Percentiles rank a stretch among this genome's conserved stretches.
Evolutionary conservation across 2,888 invertebrate genomes (phyloP).

Genomic region (Taphrorychus bicolor): DNA sequence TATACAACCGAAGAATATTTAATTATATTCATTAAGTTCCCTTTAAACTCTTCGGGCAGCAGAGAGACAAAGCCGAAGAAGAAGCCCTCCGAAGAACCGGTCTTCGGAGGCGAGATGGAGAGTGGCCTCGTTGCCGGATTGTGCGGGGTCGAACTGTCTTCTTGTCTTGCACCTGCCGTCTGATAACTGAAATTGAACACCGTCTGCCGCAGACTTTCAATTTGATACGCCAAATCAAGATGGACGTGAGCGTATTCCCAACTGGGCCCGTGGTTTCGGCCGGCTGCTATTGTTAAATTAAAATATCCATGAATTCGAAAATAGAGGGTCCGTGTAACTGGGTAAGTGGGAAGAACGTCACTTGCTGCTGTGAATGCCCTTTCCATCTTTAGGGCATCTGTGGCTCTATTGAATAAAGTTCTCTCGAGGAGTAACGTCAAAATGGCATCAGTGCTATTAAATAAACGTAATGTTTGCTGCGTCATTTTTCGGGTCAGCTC

Average conservation of each 20-base stretch:
- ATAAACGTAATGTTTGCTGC: too few relatives aligned
- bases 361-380: too few relatives aligned
- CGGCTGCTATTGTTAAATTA: background rate
- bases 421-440: too few relatives aligned
- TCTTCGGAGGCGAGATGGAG: slow-evolving; percentile 8
- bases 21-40: slow-evolving; percentile 20
- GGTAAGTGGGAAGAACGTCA: background rate
- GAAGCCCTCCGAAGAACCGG: slow-evolving; percentile 20
- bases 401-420: too few relatives aligned
- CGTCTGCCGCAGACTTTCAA: slow-evolving; percentile 18
- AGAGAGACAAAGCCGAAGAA: slow-evolving; percentile 12
- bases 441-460: too few relatives aligned
- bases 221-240: slow-evolving; percentile 26
- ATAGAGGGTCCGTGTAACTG: background rate
- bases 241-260: slow-evolving; percentile 16
- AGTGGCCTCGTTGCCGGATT: slow-evolving; percentile 15
- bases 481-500: too few relatives aligned
- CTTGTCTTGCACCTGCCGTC: slow-evolving; percentile 26
- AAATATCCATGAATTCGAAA: background rate
- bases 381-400: too few relatives aligned
- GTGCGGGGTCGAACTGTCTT: slow-evolving; percentile 15
- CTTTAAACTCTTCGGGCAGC: slow-evolving; percentile 18
- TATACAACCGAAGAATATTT: slow-evolving; percentile 4
- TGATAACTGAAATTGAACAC: slow-evolving; percentile 20
- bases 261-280: background rate